Conservation (phyloP, 2,113 vertebrate species). For the Aplodontia rufa region DNA sequence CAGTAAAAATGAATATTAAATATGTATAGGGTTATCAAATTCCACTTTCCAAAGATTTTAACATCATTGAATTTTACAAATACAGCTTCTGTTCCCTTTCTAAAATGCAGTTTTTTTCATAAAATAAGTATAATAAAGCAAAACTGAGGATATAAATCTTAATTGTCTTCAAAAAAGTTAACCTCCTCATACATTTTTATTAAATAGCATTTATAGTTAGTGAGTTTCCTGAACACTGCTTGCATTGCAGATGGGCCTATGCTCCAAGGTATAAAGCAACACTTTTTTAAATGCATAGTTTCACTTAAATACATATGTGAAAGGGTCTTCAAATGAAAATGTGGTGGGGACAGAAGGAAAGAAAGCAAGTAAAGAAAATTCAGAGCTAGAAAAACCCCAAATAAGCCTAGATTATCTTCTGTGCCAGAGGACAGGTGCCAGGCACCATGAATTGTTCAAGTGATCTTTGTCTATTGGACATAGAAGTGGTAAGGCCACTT, state of each 20-base stretch:
- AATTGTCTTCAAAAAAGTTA: neutral
- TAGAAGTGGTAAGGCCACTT: too few species aligned
- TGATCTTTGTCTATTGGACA: neutral
- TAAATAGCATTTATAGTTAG: neutral
- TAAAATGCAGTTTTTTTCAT: neutral
- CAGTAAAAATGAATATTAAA: neutral
- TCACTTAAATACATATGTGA: neutral
- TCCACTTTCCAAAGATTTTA: neutral
- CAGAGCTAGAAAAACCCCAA: neutral
- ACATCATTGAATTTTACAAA: neutral
- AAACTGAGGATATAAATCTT: neutral
- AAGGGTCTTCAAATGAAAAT: neutral
- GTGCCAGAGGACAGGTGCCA: rapidly evolving
- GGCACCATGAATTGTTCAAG: neutral
- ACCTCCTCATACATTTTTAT: neutral
- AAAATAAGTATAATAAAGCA: neutral
- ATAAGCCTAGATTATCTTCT: neutral
- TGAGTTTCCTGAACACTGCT: neutral
- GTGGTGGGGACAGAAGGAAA: neutral
- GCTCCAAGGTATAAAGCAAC: neutral
- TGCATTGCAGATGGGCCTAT: neutral
- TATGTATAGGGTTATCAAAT: neutral
- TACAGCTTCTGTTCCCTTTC: neutral
- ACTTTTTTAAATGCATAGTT: neutral
- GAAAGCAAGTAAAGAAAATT: neutral